Base-by-base conservation (phyloP, 2,888 invertebrate species). In the Zygothrica quintamaculata region DNA sequence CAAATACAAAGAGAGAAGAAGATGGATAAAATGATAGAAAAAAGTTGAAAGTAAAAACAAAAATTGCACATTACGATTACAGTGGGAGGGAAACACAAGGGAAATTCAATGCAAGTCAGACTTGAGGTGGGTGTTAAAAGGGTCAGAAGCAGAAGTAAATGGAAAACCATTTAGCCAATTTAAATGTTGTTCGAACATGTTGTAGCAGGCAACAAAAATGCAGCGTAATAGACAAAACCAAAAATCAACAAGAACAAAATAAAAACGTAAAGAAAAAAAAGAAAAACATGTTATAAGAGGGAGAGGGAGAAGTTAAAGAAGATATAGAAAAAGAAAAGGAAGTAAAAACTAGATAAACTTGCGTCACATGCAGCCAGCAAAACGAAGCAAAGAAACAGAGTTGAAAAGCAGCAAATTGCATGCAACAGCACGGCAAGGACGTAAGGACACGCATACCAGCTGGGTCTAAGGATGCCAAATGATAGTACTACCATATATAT, bases 121-220 rank as follows among this genome's bases (percentile, higher is more conserved):
- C 12, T 15, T 22, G 31, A 13, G 13, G 33, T 7, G 6, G 39
- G 36, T 15, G 40, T n/a, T n/a, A 22, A 22, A 22, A 22, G 18
- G 3, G 18, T 22, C 5, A 3, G n/a, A n/a, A n/a, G 18, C 18
- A 22, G 22, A 25, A 51, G 79, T 40, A 65, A 69, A 65, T 81
- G 71, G 66, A 70, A 77, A 77, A 77, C 65, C 79, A 77, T 77
- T 77, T 74, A 77, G 76, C 82, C 76, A 77, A 77, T 77, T 77
- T 77, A 82, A 81, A 82, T 78, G 78, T 65, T 78, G 82, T 78
- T 74, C 66, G 75, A 77, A 81, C 78, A 65, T 74, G 75, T 59
- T 31, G 43, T 40, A 48, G 39, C 29, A 44, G 59, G 43, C 47
- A 67, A 56, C 31, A 43, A 57, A 62, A 59, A 48, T 37, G 16